These are phyloP conservation scores for Megaustenia siamemsis DNA, from an alignment of 2,888 invertebrate species.

Conservation along the genomic window DNA sequence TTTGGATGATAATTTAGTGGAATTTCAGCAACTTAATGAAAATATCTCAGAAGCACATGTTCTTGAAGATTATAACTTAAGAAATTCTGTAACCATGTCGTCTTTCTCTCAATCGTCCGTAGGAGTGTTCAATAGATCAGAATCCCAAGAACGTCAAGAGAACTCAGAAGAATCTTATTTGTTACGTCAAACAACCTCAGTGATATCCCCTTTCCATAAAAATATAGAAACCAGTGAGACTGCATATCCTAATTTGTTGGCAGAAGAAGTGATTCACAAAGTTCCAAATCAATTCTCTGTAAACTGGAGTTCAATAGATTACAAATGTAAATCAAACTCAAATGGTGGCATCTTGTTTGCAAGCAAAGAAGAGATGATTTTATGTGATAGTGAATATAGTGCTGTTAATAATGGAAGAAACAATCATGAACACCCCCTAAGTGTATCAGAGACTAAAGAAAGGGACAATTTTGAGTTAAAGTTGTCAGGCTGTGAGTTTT, in stretches of 20 bases:
- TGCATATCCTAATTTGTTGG: background rate
- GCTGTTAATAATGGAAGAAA: background rate
- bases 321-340: background rate
- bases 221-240: background rate
- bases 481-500: constrained; percentile 29
- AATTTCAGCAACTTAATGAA: background rate
- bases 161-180: background rate
- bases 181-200: background rate
- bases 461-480: constrained; percentile 31
- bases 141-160: background rate
- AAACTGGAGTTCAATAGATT: background rate
- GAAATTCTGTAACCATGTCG: background rate
- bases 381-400: background rate
- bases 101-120: background rate
- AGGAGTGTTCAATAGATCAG: background rate
- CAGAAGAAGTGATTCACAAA: background rate
- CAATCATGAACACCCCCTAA: background rate
- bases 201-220: background rate
- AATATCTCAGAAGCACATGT: background rate
- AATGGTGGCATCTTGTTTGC: background rate
- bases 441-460: background rate
- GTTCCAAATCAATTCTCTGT: background rate
- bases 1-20: background rate
- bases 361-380: background rate
- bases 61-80: background rate